Evolutionary conservation across 2,888 invertebrate genomes (phyloP), one percentile per base, ranked within the genome.

Genomic region (Pollenia griseotomentosa): DNA sequence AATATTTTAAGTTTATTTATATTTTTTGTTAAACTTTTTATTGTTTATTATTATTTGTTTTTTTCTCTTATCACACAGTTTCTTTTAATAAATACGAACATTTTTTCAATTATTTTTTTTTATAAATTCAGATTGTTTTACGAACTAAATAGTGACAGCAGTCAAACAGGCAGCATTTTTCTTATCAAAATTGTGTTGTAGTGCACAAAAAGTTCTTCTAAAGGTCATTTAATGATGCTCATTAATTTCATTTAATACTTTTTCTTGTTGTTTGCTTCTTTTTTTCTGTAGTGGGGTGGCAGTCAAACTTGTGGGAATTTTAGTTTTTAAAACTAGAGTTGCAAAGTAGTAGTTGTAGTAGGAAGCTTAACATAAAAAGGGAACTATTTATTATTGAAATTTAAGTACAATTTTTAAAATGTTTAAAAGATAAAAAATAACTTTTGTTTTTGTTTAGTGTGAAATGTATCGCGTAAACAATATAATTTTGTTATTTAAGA

Each of bases 211-310:
- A 83, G 71, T 63, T 82, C 48, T 59, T 59, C 73, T 75, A 75
- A 83, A 81, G 83, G 86, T 81, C 75, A 81, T 55, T 77, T 81
- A 77, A 81, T 77, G 73, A 42, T 74, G 61, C 65, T 71, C 65
- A 81, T 81, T 77, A 77, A 71, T 77, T 75, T 70, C 19, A 23
- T 71, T 70, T 70, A 33, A 33, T 33, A 57, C 23, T 33, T 33
- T 33, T 33, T 19, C 16, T 57, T 57, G 19, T 23, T 53, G n/a
- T 53, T 53, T 33, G 4, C 9, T 42, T 48, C 59, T 79, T 10
- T 66, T 8, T 42, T 65, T 48, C 5, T 51, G 7, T 59, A 23
- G 10, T 42, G 42, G 19, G n/a, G 8, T 44, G 51, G 42, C 53
- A 19, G 19, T n/a, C 19, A 51, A 14, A 61, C 59, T 59, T 70